Evolutionary conservation across 2,797 vertebrate species (phyloP).

Genomic region (Phrynocephalus vlangalii): DNA sequence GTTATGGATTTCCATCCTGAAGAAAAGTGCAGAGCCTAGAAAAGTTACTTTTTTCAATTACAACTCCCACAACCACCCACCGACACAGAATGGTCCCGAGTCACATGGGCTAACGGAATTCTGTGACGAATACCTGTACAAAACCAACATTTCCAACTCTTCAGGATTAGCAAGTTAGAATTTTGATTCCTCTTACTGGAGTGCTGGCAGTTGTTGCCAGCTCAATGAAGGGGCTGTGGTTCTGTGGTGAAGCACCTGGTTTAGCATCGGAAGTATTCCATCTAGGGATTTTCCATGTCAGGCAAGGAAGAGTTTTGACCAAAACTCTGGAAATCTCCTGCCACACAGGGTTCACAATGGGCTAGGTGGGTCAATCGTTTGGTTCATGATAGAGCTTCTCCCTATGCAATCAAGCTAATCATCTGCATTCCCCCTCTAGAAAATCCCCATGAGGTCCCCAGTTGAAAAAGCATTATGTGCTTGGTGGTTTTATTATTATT

Average conservation of each 20-base stretch:
- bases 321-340: background rate
- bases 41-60: too few species aligned
- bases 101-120: background rate
- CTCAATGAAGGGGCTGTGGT: too few species aligned
- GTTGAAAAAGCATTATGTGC: conserved; percentile 9
- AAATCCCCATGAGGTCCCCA: background rate
- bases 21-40: too few species aligned
- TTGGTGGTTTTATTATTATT: background rate
- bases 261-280: background rate
- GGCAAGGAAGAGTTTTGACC: background rate
- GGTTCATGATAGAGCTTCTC: background rate
- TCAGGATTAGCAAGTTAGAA: background rate
- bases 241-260: background rate
- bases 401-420: background rate
- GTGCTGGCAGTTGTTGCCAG: too few species aligned
- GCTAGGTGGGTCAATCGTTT: background rate
- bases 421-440: background rate
- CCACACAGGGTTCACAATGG: background rate
- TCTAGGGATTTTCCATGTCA: background rate
- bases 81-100: background rate
- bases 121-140: background rate
- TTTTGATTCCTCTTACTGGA: background rate
- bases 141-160: background rate
- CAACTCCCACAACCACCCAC: too few species aligned
- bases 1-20: background rate